Evolutionary conservation across 2,113 vertebrate species (phyloP), one percentile per base, ranked within the genome.

Genomic region (Pagrus major): DNA sequence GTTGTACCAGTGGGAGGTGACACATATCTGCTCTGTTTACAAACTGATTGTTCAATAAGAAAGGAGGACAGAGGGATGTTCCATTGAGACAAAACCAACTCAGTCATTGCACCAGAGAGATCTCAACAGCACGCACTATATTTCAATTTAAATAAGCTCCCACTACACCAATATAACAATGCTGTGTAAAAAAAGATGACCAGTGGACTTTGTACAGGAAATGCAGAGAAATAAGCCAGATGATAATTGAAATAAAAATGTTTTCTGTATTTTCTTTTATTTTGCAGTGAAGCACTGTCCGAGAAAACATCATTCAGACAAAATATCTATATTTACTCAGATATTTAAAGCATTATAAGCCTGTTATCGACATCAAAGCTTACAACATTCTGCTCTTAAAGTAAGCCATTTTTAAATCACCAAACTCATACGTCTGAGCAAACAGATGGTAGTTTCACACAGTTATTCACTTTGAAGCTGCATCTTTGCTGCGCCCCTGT

Each of bases 381-480:
- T 56, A 47, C 55, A 83, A 39, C 55, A 51, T 70, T 49, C 35
- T 58, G 39, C 41, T 87, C 74, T 77, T 59, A 73, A 77, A 78
- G 78, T 81, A 78, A 73, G 31, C 44, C 41, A 56, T 73, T 63
- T 67, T 83, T 63, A 73, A 80, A 74, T 74, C 11, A 5, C 47
- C 35, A 47, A 35, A 74, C 74, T 86, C 51, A 56, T 64, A 59
- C 6, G 27, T 89, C 35, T 56, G 66, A 81, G 71, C 46, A 74
- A 89, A 85, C 83, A 92, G 71, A 85, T 75, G 78, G 56, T 75
- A 52, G 73, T 84, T 87, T 80, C 80, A 81, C 65, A 63, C 44
- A 80, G 69, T 86, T 89, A 75, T 88, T 90, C 74, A 86, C 89
- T 88, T 89, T 91, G 80, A 80, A 86, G 78, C 64, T 60, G 33